phyloP scores from a whole-genome alignment of 2,113 vertebrate genomes.

The Orthochromis malagaraziensis region DNA sequence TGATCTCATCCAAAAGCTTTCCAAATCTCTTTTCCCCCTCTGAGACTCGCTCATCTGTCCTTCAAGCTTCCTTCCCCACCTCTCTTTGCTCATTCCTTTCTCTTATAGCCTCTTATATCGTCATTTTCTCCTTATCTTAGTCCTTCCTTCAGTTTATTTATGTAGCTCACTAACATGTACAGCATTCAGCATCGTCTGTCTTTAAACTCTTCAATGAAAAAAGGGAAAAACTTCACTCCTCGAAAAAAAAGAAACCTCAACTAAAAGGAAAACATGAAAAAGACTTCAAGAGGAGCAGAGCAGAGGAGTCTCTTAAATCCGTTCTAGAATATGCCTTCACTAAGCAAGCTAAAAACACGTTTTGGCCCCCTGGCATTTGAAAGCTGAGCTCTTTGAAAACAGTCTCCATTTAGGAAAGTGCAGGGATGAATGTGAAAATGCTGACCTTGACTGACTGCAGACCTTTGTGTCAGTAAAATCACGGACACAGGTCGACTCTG shows the following conservation, averaged over 20 bases:
- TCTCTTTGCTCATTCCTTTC: not conserved
- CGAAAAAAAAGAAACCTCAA: not conserved
- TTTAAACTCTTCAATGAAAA: not conserved
- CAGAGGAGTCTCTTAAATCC: not conserved
- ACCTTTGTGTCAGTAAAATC: not conserved
- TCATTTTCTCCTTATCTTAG: not conserved
- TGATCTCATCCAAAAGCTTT: slow-evolving; percentile 50
- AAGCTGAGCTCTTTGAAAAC: not conserved
- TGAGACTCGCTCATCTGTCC: not conserved
- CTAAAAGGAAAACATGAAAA: not conserved
- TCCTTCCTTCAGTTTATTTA: not conserved
- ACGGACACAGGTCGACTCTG: not conserved
- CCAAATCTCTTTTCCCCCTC: not conserved
- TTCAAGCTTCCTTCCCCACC: not conserved
- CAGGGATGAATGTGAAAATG: not conserved
- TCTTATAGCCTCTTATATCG: not conserved
- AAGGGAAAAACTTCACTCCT: not conserved
- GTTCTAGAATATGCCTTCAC: not conserved
- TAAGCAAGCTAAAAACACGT: not conserved
- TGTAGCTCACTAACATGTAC: not conserved
- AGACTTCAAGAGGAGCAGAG: not conserved
- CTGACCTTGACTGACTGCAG: not conserved
- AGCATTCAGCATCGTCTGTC: not conserved
- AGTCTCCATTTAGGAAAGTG: not conserved
- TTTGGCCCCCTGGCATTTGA: not conserved